Evolutionary conservation across 2,888 invertebrate species (phyloP), one percentile per base, ranked within the genome.

Genomic region (Diaprepes abbreviatus): DNA sequence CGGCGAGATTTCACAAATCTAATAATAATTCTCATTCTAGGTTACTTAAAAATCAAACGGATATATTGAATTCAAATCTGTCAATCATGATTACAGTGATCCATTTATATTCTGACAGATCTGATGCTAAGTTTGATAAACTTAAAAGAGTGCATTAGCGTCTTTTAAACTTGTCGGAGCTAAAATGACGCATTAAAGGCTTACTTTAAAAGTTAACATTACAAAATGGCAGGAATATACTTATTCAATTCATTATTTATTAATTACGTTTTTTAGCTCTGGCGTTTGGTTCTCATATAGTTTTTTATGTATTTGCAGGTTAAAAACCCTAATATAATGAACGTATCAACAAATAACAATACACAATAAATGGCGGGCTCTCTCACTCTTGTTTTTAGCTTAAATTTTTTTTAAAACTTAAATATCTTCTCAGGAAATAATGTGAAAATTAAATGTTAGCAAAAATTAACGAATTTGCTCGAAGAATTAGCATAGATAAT

Each of bases 1-100:
- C 14, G 40, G 24, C 24, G 6, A 14, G 24, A 28, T 24, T 57
- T 24, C 14, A 14, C 16, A 50, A 50, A 28, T 35, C n/a, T n/a
- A 35, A 35, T 50, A 24, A 45, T 50, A 50, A 50, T 28, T 50
- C 16, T 16, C 4, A 7, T 28, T 50, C 48, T 50, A 16, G 48
- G 28, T 50, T 50, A 28, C 28, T 50, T 50, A 50, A 50, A 50
- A 50, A 50, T 50, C 48, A 50, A 28, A 28, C 48, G 48, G 48
- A 50, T 50, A 50, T 50, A 50, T 28, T 24, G 14, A 28, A 50
- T 14, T 50, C 24, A 50, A 50, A 50, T 28, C 48, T 28, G 48
- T 50, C 48, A 50, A 50, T 50, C 48, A 50, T 28, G 16, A 50
- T 28, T 50, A 50, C 48, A 50, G 48, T 50, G 48, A 50, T 50